Base-by-base conservation (phyloP, 1,140 invertebrate genomes). In the Pachypeltis micranthus region DNA sequence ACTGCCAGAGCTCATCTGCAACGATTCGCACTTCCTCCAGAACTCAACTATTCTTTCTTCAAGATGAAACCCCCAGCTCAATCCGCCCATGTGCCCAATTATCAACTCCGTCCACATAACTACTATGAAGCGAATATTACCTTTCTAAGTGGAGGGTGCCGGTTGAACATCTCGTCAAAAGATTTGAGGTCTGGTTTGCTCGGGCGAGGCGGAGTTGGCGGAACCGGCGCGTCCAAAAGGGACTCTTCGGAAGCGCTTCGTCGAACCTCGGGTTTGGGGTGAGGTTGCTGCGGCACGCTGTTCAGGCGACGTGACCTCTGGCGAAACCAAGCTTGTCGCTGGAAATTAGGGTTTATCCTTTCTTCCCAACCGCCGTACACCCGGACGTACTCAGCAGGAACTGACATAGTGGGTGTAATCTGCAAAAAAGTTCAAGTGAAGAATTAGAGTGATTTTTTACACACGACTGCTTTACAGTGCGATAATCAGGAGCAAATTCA, bases 301-400 rank as follows among this genome's bases (percentile, higher is more conserved):
- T 67, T 69, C 7, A 71, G 54, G 71, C 76, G 63, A 73, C 78
- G 56, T 73, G 73, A 73, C 71, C 77, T 66, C 67, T 76, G 67
- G 58, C 74, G 31, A 74, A 79, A 74, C 80, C 80, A 81, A 44
- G 82, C 80, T 63, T 81, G 79, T 34, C 80, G 70, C 68, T 81
- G 76, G 68, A 81, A 81, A 66, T 80, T 79, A 1, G 79, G 79
- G 70, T 81, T 79, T n/a, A 77, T 70, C 51, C 79, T 69, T 19
- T 80, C 78, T 57, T 80, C 78, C 78, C 79, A 80, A 1, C 76
- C 78, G 14, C 71, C 72, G 65, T 80, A 80, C 0, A 77, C 75
- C n/a, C 78, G 70, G 0, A 77, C 72, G 64, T 80, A 80, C 12
- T 78, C 75, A 3, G 62, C 56, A 34, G 72, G 71, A 57, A 70